Evolutionary conservation across 92 coral and sea anemone species (phyloP).

Genomic region (Palythoa heliodiscus): DNA sequence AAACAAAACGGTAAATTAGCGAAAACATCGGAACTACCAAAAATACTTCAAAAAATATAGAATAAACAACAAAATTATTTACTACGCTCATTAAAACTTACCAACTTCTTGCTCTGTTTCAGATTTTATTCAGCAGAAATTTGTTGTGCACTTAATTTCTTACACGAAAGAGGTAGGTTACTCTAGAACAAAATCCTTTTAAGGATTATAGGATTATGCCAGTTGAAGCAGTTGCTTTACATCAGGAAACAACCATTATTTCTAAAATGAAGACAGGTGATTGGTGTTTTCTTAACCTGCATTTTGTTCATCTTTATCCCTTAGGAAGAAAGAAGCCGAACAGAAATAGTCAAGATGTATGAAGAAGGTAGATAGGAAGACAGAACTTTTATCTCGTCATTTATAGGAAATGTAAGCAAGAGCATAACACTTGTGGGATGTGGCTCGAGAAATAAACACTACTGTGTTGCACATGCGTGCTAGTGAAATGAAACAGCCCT

Average conservation of each 20-base stretch:
- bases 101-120: not conserved
- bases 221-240: not conserved
- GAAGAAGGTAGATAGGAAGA: conserved; percentile 27
- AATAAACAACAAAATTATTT: not conserved
- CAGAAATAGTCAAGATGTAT: not conserved
- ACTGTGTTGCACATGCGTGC: too few species aligned
- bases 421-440: too few species aligned
- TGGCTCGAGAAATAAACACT: too few species aligned
- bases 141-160: conserved; percentile 93
- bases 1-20: too few species aligned
- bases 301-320: conserved; percentile 18
- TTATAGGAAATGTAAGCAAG: not conserved
- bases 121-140: conserved; percentile 98
- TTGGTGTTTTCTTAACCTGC: not conserved
- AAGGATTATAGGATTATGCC: not conserved
- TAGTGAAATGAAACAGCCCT: too few species aligned
- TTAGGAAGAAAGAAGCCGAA: conserved; percentile 29
- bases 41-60: not conserved
- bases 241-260: not conserved
- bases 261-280: not conserved
- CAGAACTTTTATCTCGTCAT: not conserved
- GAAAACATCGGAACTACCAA: too few species aligned
- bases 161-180: conserved; percentile 88
- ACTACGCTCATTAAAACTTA: not conserved
- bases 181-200: not conserved